phyloP scores from a whole-genome alignment of 2,888 invertebrate species.

The Caenorhabditis afra region DNA sequence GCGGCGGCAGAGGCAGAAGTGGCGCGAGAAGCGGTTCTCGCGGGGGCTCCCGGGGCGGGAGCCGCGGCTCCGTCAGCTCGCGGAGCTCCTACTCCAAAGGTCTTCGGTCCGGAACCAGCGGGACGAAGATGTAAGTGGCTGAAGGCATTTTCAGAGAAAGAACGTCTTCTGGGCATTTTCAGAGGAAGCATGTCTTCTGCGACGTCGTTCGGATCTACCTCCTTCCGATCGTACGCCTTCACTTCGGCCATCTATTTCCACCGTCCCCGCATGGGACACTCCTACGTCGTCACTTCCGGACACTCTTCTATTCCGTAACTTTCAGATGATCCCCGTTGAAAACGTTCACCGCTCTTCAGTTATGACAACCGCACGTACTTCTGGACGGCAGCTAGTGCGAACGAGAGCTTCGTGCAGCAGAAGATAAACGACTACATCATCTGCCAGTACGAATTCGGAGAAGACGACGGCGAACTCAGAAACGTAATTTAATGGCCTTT shows the following conservation, averaged over 20 bases:
- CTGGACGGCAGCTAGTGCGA: not conserved
- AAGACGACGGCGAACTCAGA: not conserved
- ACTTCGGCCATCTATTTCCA: not conserved
- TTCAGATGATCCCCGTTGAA: not conserved
- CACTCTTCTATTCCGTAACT: not conserved
- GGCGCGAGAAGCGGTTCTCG: not conserved
- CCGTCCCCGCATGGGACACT: not conserved
- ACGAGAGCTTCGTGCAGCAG: not conserved
- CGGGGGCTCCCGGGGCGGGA: not conserved
- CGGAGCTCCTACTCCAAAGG: not conserved
- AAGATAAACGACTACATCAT: not conserved
- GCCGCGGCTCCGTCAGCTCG: slow-evolving; percentile 1
- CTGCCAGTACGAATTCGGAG: not conserved
- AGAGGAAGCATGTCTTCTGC: not conserved
- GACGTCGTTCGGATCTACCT: not conserved
- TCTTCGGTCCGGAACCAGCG: not conserved
- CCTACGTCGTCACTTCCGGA: not conserved
- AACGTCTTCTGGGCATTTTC: not conserved
- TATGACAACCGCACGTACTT: not conserved
- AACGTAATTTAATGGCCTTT: too few species aligned
- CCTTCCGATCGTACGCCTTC: not conserved
- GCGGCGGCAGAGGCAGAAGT: not conserved
- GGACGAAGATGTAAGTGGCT: not conserved
- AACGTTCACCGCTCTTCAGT: not conserved
- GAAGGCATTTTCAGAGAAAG: not conserved